Evolutionary conservation across 1,140 invertebrate species (phyloP), one percentile per base, ranked within the genome.

Genomic region (Cherax destructor): DNA sequence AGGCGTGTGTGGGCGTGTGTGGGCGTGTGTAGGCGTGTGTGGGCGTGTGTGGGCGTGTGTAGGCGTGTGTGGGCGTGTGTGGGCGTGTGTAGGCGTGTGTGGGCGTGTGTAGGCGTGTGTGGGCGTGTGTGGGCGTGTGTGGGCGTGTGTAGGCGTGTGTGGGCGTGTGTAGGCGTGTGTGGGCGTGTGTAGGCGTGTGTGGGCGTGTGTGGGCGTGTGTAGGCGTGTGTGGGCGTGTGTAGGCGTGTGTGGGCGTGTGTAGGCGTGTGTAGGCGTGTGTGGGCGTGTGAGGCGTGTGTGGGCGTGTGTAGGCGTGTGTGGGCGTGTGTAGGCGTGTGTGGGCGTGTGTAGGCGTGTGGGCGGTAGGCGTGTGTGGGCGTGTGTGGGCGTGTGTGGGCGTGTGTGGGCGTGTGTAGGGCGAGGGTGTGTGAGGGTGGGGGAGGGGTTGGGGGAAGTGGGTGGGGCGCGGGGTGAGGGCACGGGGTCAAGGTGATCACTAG

Each of bases 401-500:
- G 81, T 13, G 11, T 6, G 61, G 52, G 80, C 7, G 56, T 47
- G 76, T 11, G 24, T 6, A 30, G 47, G 24, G 76, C 30, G 50
- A 59, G 52, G 79, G 41, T 10, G 80, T 16, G 13, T 61, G n/a
- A 30, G 13, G 52, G 61, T 83, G 80, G 30, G 52, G 52, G n/a
- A n/a, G 80, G 56, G 49, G 78, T n/a, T 76, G 72, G 21, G 76
- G 47, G 13, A 24, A 77, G 30, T 77, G 76, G 47, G 76, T 77
- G 76, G 47, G 18, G 24, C 7, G 76, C n/a, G 50, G n/a, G 11
- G 84, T 50, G 84, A 13, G 21, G 47, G 84, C 41, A 11, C 6
- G 61, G 50, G 76, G 74, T 61, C 52, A 61, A 87, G 56, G 72
- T 77, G 41, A 49, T 50, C 74, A 61, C 18, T 78, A 76, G 50